These are phyloP conservation scores for Alsophila aescularia DNA, from an alignment of 2,888 invertebrate genomes.

Conservation along the genomic window DNA sequence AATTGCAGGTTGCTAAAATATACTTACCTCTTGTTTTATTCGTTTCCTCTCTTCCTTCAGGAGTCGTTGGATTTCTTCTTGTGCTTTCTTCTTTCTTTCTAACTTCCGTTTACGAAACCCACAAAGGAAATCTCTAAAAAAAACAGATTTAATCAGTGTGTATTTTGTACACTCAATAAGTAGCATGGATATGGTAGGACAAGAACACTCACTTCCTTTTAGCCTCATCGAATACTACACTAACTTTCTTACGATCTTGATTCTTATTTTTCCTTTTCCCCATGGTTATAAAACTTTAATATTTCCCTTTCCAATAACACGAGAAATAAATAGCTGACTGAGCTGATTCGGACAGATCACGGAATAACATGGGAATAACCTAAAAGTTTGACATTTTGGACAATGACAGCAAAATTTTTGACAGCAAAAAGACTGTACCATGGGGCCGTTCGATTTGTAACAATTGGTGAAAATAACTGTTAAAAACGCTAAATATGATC, in stretches of 20 bases:
- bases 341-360: neutral
- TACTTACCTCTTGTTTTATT: conserved; percentile 88
- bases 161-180: neutral
- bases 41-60: conserved; percentile 90
- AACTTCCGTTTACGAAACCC: conserved; percentile 93
- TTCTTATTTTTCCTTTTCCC: conserved; percentile 68
- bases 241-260: conserved; percentile 65
- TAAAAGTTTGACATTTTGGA: too few relatives aligned
- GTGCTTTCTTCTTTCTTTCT: conserved; percentile 89
- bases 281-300: conserved; percentile 46
- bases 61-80: conserved; percentile 88
- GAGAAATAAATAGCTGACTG: neutral
- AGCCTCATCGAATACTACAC: conserved; percentile 73
- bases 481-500: too few relatives aligned
- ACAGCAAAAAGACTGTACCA: too few relatives aligned
- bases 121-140: conserved; percentile 89
- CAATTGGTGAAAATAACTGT: too few relatives aligned
- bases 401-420: too few relatives aligned
- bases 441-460: too few relatives aligned
- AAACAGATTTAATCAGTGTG: neutral
- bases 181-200: neutral
- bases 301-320: neutral
- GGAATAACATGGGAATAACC: too few relatives aligned
- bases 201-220: conserved; percentile 65
- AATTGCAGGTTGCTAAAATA: neutral